phyloP scores from a whole-genome alignment of 2,797 vertebrate genomes.

The Rhodeus uyekii region DNA sequence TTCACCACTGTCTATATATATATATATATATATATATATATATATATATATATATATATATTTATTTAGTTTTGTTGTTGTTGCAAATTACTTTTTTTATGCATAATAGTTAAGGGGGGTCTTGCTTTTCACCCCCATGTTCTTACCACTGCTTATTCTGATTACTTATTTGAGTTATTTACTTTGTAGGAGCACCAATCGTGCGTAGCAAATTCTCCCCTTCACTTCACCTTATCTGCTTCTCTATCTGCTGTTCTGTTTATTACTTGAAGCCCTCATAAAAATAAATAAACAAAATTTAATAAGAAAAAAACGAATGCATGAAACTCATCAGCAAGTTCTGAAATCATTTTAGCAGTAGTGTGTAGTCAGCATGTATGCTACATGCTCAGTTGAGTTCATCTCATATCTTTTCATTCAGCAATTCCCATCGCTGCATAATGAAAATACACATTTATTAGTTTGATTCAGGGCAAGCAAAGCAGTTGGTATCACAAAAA shows the following conservation, averaged over 20 bases:
- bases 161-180: constrained; percentile 8
- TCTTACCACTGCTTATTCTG: neutral
- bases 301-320: constrained; percentile 19
- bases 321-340: constrained; percentile 41
- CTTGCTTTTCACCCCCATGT: neutral
- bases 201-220: constrained; percentile 14
- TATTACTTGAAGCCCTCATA: constrained; percentile 19
- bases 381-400: constrained; percentile 46
- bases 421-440: constrained; percentile 36
- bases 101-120: too few species aligned
- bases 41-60: too few species aligned
- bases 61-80: neutral
- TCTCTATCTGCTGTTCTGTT: constrained; percentile 21
- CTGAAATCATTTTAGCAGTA: constrained; percentile 33
- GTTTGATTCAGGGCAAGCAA: constrained; percentile 31
- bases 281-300: constrained; percentile 33
- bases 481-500: constrained; percentile 21
- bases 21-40: too few species aligned
- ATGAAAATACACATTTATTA: constrained; percentile 44
- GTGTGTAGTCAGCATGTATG: constrained; percentile 47
- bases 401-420: constrained; percentile 41
- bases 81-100: neutral
- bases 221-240: constrained; percentile 14
- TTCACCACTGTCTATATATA: neutral
- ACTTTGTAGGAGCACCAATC: neutral